A percentile compares a stretch with the other conserved stretches of the same genome.
These are phyloP conservation scores for Dromiciops gliroides DNA, from an alignment of 2,113 vertebrate genomes.

Conservation along the genomic window DNA sequence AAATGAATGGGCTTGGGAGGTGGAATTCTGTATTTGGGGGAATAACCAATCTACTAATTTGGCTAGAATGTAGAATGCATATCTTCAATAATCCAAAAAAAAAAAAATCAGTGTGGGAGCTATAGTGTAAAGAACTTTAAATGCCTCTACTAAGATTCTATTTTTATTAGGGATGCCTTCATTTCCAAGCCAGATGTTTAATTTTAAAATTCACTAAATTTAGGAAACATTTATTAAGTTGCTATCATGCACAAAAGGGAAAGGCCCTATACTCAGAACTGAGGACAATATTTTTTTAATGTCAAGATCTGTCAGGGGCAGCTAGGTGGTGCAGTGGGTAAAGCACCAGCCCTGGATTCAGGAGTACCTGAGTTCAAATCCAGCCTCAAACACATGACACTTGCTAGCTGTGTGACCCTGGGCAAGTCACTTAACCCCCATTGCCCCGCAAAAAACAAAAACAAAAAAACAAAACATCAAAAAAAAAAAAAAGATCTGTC, in stretches of 20 bases:
- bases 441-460: too few relatives aligned
- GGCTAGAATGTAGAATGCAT: background rate
- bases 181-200: background rate
- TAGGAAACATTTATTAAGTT: background rate
- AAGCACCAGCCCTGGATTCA: too few relatives aligned
- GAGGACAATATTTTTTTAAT: background rate
- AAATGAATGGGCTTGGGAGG: background rate
- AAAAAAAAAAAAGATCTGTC: too few relatives aligned
- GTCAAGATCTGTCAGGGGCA: too few relatives aligned
- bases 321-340: too few relatives aligned
- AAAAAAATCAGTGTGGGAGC: background rate
- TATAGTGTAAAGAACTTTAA: background rate
- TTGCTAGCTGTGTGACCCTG: too few relatives aligned
- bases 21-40: background rate
- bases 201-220: background rate
- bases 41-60: background rate
- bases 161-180: background rate
- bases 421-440: too few relatives aligned
- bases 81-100: background rate
- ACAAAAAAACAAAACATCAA: too few relatives aligned
- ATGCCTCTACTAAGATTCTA: background rate
- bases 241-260: background rate
- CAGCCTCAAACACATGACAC: too few relatives aligned
- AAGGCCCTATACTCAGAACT: background rate
- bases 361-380: too few relatives aligned